Base-by-base conservation (phyloP, 1,140 invertebrate species). In the Diabrotica virgifera region DNA sequence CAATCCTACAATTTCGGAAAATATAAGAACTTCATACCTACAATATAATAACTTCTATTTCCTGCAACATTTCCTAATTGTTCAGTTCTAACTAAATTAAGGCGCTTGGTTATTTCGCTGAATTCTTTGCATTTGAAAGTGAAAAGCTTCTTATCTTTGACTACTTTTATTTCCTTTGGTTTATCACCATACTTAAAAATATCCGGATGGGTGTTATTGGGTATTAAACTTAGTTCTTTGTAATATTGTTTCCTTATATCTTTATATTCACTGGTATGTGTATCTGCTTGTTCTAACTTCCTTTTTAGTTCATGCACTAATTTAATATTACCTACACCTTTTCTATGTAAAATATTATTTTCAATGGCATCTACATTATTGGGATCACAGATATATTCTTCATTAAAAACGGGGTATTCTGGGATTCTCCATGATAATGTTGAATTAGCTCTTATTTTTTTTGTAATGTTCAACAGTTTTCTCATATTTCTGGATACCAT, bases 61-160 rank as follows among this genome's bases (percentile, higher is more conserved):
- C 93, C 94, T 68, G 87, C 86, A 46, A 92, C 84, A 68, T 90
- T 84, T 1, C 89, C 89, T 35, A 96, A 79, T 74, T 89, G 85
- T 63, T 91, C 87, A 53, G 83, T 89, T 77, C 89, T 84, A 64
- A 87, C 81, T 37, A 88, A 74, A 71, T 86, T 85, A 11, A 91
- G 78, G 13, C 81, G 75, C 64, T 83, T 84, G 7, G 80, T 80
- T 40, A 93, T 82, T 63, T 86, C 81, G 70, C 83, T 80, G 70
- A 91, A 89, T 72, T 88, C 82, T 70, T 84, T 76, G 2, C 85
- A 81, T 62, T 80, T 72, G 74, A 85, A 82, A 60, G 80, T 72
- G 78, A 85, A 87, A 52, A 79, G 72, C 72, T 74, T 80, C 71
- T 83, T 83, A 7, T 78, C 46, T 51, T 88, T 87, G 67, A 82